A percentile compares a stretch with the other conserved stretches of the same genome.
Evolutionary conservation across 2,113 vertebrate species (phyloP).

Genomic region (Aplodontia rufa): DNA sequence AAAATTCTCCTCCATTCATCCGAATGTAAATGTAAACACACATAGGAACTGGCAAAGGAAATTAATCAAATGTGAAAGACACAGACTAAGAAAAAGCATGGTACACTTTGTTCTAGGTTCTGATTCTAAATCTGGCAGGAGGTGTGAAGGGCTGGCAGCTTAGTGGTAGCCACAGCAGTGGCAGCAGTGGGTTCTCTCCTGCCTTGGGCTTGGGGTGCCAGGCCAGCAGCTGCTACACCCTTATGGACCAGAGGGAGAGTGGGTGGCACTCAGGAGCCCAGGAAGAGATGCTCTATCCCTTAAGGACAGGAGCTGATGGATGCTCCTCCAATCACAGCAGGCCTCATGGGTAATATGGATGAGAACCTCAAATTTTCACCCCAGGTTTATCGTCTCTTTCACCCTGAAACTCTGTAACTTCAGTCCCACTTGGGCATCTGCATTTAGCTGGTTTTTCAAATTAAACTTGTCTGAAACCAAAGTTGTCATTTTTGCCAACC

Average conservation of each 20-base stretch:
- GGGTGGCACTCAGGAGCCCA: neutral
- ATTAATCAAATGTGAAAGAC: conserved; percentile 61
- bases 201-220: neutral
- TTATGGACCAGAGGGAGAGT: conserved; percentile 21
- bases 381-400: neutral
- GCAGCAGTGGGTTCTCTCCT: conserved; percentile 26
- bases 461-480: neutral
- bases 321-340: neutral
- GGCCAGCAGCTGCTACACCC: conserved; percentile 45
- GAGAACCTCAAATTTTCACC: neutral
- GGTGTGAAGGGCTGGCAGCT: conserved; percentile 74
- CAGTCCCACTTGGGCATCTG: neutral
- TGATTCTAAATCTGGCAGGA: conserved; percentile 69
- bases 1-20: conserved; percentile 36
- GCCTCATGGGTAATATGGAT: neutral
- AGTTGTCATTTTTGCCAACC: neutral
- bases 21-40: conserved; percentile 62
- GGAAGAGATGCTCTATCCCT: neutral
- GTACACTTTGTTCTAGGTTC: conserved; percentile 71
- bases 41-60: conserved; percentile 52
- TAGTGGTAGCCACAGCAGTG: neutral
- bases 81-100: conserved; percentile 22
- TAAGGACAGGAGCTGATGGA: neutral
- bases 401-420: neutral
- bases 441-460: neutral